These are phyloP conservation scores for Lampris incognitus DNA, from an alignment of 2,113 vertebrate species.

Conservation along the genomic window DNA sequence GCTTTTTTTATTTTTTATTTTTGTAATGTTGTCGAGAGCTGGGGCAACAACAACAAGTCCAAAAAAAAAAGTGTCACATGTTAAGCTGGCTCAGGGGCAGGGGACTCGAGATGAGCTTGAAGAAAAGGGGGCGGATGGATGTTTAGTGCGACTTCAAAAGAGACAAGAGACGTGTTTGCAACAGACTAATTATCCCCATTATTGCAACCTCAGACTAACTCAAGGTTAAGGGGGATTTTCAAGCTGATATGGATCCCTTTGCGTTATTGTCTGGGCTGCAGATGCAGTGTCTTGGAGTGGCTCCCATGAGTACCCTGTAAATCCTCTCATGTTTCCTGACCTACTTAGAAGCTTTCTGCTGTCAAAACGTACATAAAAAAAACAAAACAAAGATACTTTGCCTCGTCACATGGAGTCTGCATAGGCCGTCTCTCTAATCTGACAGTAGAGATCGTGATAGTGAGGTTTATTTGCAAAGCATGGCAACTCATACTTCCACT, in stretches of 20 bases:
- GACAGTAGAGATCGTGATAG: constrained; percentile 40
- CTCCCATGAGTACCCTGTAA: constrained; percentile 77
- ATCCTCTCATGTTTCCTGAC: constrained; percentile 83
- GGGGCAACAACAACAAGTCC: neutral
- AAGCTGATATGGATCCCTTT: constrained; percentile 72
- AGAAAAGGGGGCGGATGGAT: constrained; percentile 19
- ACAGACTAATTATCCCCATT: constrained; percentile 67
- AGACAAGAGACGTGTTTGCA: constrained; percentile 46
- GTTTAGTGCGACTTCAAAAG: constrained; percentile 52
- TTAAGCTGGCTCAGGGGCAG: constrained; percentile 31
- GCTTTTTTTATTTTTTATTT: neutral
- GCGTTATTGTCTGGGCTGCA: constrained; percentile 71
- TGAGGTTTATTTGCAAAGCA: constrained; percentile 17
- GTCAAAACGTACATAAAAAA: constrained; percentile 80
- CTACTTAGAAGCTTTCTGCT: constrained; percentile 81
- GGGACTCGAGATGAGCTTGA: constrained; percentile 32
- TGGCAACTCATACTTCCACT: constrained; percentile 2
- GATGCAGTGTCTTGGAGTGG: constrained; percentile 70
- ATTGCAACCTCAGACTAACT: constrained; percentile 65
- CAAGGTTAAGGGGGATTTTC: constrained; percentile 74
- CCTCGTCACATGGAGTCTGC: constrained; percentile 49
- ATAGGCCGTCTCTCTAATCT: constrained; percentile 51
- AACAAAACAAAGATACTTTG: constrained; percentile 71
- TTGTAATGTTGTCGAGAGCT: neutral
- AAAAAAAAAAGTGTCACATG: constrained; percentile 39